These are phyloP conservation scores for Anoplius nigerrimus DNA, from an alignment of 2,888 invertebrate genomes.

Conservation along the genomic window DNA sequence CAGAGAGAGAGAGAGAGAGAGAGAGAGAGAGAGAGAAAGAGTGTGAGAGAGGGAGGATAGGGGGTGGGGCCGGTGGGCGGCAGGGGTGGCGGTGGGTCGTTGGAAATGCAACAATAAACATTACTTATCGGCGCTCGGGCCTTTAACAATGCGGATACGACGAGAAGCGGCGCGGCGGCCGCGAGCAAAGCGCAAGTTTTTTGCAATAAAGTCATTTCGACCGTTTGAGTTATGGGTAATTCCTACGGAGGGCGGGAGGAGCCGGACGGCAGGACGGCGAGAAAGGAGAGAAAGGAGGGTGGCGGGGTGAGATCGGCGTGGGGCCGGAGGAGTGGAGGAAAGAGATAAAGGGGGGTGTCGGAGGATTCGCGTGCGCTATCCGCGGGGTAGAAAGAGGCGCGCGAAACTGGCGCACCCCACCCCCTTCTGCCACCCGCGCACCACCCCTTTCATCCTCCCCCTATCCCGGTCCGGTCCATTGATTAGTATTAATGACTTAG, in stretches of 20 bases:
- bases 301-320: no score
- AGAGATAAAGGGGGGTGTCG: background rate
- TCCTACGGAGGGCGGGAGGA: slow-evolving; percentile 61
- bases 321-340: slow-evolving; percentile 26
- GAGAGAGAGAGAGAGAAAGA: background rate
- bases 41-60: slow-evolving; percentile 16
- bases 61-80: slow-evolving; percentile 15
- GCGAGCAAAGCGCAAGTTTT: slow-evolving; percentile 70
- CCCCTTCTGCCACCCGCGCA: background rate
- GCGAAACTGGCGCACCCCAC: slow-evolving; percentile 2
- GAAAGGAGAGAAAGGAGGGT: no score
- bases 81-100: slow-evolving; percentile 38
- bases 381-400: slow-evolving; percentile 8
- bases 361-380: slow-evolving; percentile 10
- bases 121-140: slow-evolving; percentile 72
- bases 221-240: slow-evolving; percentile 74
- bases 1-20: slow-evolving; percentile 10
- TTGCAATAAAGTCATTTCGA: slow-evolving; percentile 75
- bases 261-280: no score
- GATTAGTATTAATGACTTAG: slow-evolving; percentile 76
- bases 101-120: slow-evolving; percentile 74
- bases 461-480: slow-evolving; percentile 65
- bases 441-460: slow-evolving; percentile 5
- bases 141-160: slow-evolving; percentile 68
- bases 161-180: slow-evolving; percentile 49